Evolutionary conservation across 2,888 invertebrate genomes (phyloP), one percentile per base, ranked within the genome.

Genomic region (Eupeodes luniger): DNA sequence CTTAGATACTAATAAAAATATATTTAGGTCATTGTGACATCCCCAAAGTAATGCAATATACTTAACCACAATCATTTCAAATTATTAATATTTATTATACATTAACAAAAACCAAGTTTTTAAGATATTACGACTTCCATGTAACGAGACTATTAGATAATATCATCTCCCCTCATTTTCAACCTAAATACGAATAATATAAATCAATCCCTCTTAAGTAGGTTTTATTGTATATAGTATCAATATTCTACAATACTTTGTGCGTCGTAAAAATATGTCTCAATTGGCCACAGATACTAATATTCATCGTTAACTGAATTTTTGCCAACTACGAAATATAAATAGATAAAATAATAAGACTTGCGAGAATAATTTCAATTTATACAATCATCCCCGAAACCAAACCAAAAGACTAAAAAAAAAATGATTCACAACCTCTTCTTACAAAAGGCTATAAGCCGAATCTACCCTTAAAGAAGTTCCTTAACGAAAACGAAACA

Each of bases 241-340:
- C 40, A 40, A 40, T 40, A 36, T 69, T 51, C 67, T 7, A n/a
- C 36, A 16, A 11, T 67, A 57, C 47, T 57, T 72, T 11, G 59
- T 72, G 59, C 72, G 47, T 72, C 57, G 27, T 72, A 72, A 72
- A 72, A 72, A 40, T 72, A 72, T 72, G 72, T 59, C 59, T 72
- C 72, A 72, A 72, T 72, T 72, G 72, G 57, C 59, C 72, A 59
- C 72, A 72, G 59, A 57, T 47, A 72, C 72, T 72, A 47, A 72
- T 72, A 59, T 72, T 72, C 72, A 72, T 72, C 57, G 57, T 59
- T 72, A 59, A 49, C 59, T 47, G 59, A 47, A 59, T 59, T 72
- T 59, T 34, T 72, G 59, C 47, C 47, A 72, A 72, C 72, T 59
- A 59, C 59, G 59, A 47, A 40, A 14, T 55, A 69, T 40, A 44